Evolutionary conservation across 1,140 invertebrate species (phyloP).

Genomic region (Pseudomyrmex dendroicus): DNA sequence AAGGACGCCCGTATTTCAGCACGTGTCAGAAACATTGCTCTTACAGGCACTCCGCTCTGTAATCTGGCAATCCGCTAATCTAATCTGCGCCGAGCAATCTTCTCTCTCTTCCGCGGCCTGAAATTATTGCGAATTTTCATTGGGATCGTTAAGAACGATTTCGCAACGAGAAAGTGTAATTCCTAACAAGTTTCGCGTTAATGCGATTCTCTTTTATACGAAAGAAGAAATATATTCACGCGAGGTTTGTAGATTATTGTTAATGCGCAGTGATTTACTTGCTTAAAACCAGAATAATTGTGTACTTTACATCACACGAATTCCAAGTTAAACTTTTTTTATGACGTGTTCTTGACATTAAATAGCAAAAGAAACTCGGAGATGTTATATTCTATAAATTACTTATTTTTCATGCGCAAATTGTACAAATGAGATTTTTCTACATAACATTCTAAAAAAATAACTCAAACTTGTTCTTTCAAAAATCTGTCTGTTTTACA

Average conservation of each 20-base stretch:
- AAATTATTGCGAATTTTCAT: slow-evolving; percentile 74
- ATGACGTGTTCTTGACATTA: too few relatives aligned
- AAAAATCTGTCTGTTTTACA: too few relatives aligned
- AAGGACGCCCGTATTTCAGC: slow-evolving; percentile 58
- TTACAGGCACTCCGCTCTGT: slow-evolving; percentile 64
- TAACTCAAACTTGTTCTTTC: too few relatives aligned
- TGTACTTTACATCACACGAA: too few relatives aligned
- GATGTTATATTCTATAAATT: too few relatives aligned
- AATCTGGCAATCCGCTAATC: slow-evolving; percentile 71
- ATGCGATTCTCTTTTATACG: slow-evolving; percentile 4
- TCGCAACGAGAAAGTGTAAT: slow-evolving; percentile 58
- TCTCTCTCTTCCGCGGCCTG: slow-evolving; percentile 18
- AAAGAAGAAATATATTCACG: neutral
- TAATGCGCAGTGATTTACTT: neutral
- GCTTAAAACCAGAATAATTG: too few relatives aligned
- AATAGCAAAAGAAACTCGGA: too few relatives aligned
- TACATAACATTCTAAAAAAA: too few relatives aligned
- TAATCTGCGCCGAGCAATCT: slow-evolving; percentile 63
- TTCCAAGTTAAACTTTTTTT: too few relatives aligned
- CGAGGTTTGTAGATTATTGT: neutral
- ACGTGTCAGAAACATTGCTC: slow-evolving; percentile 55
- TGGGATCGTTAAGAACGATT: slow-evolving; percentile 69
- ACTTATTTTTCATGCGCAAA: too few relatives aligned
- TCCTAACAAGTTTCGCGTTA: slow-evolving; percentile 66
- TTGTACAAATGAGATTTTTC: too few relatives aligned